Conservation (phyloP, 2,797 vertebrate species). For the Dromococcyx pavoninus region DNA sequence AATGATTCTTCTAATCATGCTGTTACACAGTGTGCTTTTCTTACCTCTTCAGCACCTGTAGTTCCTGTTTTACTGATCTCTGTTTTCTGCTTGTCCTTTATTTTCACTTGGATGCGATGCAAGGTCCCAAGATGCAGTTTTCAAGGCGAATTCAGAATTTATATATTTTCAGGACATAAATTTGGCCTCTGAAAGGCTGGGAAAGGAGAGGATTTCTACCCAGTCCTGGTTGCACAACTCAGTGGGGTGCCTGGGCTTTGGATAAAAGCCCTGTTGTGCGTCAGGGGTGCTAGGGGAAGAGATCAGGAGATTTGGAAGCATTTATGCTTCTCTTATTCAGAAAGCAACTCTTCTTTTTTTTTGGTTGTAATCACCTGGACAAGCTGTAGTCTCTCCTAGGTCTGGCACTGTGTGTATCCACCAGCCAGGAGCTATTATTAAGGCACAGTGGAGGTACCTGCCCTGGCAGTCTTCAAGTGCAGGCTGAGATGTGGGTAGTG, state of each 20-base stretch:
- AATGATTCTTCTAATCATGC: not conserved
- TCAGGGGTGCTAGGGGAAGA: not conserved
- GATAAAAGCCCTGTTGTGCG: not conserved
- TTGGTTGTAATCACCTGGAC: not conserved
- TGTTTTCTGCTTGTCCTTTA: not conserved
- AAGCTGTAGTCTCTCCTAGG: not conserved
- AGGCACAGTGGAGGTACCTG: not conserved
- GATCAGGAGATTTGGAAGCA: not conserved
- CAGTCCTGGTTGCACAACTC: rapidly evolving
- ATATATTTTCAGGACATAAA: not conserved
- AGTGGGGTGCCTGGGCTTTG: not conserved
- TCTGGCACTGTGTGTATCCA: not conserved
- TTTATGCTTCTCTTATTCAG: not conserved
- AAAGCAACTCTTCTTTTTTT: not conserved
- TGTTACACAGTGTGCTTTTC: not conserved
- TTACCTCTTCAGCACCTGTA: not conserved
- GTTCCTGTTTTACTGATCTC: not conserved
- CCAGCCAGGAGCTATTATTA: rapidly evolving
- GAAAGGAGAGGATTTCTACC: not conserved
- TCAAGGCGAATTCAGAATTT: not conserved
- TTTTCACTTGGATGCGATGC: not conserved
- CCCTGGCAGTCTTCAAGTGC: not conserved
- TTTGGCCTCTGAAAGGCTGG: not conserved
- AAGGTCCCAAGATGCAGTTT: not conserved
- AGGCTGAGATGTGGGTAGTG: not conserved